A percentile compares a stretch with the other conserved stretches of the same genome.
Evolutionary conservation across 2,113 vertebrate species (phyloP).

Genomic region (Nannobrachium achirus): DNA sequence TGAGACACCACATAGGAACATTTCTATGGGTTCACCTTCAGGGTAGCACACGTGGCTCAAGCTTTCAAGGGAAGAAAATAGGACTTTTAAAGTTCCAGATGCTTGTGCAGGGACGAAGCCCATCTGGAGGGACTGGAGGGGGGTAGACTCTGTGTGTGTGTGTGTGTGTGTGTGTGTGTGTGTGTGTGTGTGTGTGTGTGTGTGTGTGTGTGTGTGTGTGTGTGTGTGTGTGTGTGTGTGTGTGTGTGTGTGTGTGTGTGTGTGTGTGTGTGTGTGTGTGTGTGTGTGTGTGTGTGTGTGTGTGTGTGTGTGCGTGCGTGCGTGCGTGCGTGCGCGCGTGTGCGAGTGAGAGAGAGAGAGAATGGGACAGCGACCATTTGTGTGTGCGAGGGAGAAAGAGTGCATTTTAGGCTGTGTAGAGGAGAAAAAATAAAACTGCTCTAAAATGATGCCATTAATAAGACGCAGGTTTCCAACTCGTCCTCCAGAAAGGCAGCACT

Average conservation of each 20-base stretch:
- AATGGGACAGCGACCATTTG: background rate
- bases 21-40: constrained; percentile 70
- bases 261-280: background rate
- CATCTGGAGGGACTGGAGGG: constrained; percentile 64
- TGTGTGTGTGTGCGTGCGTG: background rate
- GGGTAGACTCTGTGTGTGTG: constrained; percentile 21
- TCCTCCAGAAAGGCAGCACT: constrained; percentile 64
- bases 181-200: background rate
- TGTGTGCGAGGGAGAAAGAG: constrained; percentile 8
- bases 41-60: constrained; percentile 70
- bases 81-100: constrained; percentile 71
- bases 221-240: constrained; percentile 24
- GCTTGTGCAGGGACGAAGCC: constrained; percentile 59
- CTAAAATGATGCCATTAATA: constrained; percentile 70
- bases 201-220: background rate
- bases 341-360: background rate
- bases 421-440: constrained; percentile 27
- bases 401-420: constrained; percentile 30
- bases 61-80: constrained; percentile 58
- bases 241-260: background rate
- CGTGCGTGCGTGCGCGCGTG: background rate
- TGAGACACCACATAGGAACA: constrained; percentile 45
- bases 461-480: constrained; percentile 70
- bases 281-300: too few relatives aligned
- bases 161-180: background rate